Percentiles rank a stretch among this genome's conserved stretches.
phyloP scores from a whole-genome alignment of 2,113 vertebrate species.

The Microtus richardsoni region DNA sequence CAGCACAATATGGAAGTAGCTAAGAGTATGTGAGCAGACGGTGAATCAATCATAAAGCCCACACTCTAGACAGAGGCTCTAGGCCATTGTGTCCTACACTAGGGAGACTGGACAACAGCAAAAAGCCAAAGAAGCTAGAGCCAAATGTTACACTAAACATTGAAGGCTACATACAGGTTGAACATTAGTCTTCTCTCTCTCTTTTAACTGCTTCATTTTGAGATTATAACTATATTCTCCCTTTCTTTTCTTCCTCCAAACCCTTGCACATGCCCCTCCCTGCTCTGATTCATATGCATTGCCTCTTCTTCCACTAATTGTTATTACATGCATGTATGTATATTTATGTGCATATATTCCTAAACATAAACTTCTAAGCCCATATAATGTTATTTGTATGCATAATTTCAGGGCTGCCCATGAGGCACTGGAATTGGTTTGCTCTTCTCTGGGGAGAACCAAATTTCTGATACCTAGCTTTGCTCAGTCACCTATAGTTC shows the following conservation, averaged over 20 bases:
- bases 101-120: background rate
- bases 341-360: background rate
- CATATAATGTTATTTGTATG: background rate
- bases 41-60: background rate
- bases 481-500: background rate
- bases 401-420: background rate
- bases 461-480: background rate
- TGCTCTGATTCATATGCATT: background rate
- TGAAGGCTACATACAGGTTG: background rate
- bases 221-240: background rate
- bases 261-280: background rate
- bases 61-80: fast-evolving
- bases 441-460: background rate
- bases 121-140: background rate
- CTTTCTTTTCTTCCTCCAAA: background rate
- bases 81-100: fast-evolving
- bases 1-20: background rate
- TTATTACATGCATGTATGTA: background rate
- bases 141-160: background rate
- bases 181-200: background rate
- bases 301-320: background rate
- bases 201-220: background rate
- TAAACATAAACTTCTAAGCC: background rate
- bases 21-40: background rate
- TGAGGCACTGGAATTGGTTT: background rate